Percentiles rank a stretch among this genome's conserved stretches.
Conservation (phyloP, 2,888 invertebrate species). For the Caenorhabditis sp. region DNA sequence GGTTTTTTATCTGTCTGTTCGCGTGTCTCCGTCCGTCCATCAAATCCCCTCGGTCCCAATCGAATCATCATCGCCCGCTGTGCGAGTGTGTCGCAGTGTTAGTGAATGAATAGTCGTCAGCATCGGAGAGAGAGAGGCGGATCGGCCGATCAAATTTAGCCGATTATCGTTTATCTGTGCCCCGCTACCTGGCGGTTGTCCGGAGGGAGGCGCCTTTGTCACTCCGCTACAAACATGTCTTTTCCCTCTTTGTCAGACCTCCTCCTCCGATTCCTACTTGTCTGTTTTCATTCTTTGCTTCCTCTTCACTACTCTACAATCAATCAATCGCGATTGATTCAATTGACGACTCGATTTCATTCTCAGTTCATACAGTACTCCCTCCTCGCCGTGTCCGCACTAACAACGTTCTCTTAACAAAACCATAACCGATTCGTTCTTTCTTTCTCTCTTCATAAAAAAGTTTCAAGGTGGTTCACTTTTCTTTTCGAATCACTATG, state of each 20-base stretch:
- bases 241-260: conserved; percentile 36
- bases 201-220: conserved; percentile 31
- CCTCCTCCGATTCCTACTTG: neutral
- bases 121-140: neutral
- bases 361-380: conserved; percentile 1
- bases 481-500: conserved; percentile 8
- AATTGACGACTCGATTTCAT: conserved; percentile 25
- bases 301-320: conserved; percentile 27
- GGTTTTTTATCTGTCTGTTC: conserved; percentile 4
- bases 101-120: conserved; percentile 24
- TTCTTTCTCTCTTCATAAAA: neutral
- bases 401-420: conserved; percentile 22
- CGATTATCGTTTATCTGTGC: conserved; percentile 54
- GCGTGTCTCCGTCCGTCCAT: neutral
- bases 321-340: conserved; percentile 42
- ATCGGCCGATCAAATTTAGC: conserved; percentile 51
- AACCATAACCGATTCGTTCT: conserved; percentile 33
- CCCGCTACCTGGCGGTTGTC: conserved; percentile 35
- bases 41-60: conserved; percentile 20
- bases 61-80: conserved; percentile 20
- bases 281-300: conserved; percentile 21
- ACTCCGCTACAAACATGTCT: conserved; percentile 48
- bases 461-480: conserved; percentile 41
- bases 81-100: conserved; percentile 18
- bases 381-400: conserved; percentile 7